Evolutionary conservation across 2,113 vertebrate genomes (phyloP), one percentile per base, ranked within the genome.

Genomic region (Ptilonorhynchus violaceus): DNA sequence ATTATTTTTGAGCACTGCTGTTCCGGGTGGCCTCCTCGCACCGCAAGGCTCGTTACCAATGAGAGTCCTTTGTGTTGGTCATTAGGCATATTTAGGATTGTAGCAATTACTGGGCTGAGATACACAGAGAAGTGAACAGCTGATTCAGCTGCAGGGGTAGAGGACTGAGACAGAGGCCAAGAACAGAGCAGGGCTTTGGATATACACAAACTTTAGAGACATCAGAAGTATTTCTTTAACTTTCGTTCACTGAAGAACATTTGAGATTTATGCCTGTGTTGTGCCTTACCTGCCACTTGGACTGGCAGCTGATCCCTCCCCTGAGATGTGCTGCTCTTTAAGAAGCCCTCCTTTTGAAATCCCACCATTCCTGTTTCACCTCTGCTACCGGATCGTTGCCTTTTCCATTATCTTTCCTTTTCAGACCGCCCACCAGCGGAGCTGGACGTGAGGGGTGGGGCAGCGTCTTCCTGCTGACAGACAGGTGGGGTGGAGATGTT

Each of bases 301-400:
- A 96, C 90, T 97, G 97, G 97, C 96, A 97, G 97, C 80, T 95
- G 97, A 97, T 97, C 96, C 96, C 97, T 97, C 89, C 96, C 97
- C 97, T 95, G 93, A 96, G 96, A 90, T 94, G 96, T 92, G 95
- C 94, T 97, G 96, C 92, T 97, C 94, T 97, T 96, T 97, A 96
- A 97, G 95, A 90, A 94, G 93, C 95, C 96, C 95, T 97, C 91
- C 96, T 97, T 97, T 97, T 97, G 96, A 91, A 95, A 96, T 97
- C 96, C 97, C 97, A 97, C 93, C 89, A 97, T 96, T 96, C 88
- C 96, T 95, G 94, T 97, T 96, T 97, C 97, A 97, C 92, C 93
- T 97, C 97, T 96, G 92, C 96, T 96, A 97, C 88, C 16, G 96
- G 96, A 80, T 80, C 87, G 79, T 95, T 97, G 96, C 93, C 92